Percentiles rank a stretch among this genome's conserved stretches.
Conservation (phyloP, 2,888 invertebrate species). For the Eristalis arbustorum region DNA sequence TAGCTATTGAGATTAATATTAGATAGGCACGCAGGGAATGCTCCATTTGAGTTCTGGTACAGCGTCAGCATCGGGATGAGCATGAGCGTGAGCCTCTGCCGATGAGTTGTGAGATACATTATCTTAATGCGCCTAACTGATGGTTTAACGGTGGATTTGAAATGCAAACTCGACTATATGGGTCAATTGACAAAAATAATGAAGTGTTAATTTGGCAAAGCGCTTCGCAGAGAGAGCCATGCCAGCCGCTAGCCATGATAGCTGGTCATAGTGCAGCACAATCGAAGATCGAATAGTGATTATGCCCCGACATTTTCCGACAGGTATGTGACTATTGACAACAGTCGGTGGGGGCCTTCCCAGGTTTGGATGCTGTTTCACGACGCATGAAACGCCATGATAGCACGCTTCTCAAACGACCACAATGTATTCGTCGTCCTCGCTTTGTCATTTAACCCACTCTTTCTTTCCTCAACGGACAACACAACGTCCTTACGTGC, state of each 20-base stretch:
- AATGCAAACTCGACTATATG: constrained; percentile 50
- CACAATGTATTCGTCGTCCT: too few species aligned
- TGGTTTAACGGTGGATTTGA: constrained; percentile 60
- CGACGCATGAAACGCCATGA: too few species aligned
- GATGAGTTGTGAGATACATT: constrained; percentile 35
- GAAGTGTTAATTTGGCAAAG: constrained; percentile 53
- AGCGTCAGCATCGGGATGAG: background rate
- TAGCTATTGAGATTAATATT: constrained; percentile 70
- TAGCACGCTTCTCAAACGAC: too few species aligned
- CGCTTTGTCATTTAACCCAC: too few species aligned
- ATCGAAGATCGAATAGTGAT: background rate
- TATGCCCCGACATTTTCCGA: background rate
- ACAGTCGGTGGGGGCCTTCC: background rate
- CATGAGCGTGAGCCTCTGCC: background rate
- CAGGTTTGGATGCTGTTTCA: background rate
- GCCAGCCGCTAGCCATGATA: background rate
- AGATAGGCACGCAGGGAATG: constrained; percentile 61
- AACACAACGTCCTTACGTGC: background rate
- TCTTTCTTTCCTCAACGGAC: too few species aligned
- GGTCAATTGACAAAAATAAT: constrained; percentile 67
- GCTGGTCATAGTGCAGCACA: background rate
- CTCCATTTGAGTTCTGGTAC: constrained; percentile 43
- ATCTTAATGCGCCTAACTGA: constrained; percentile 61
- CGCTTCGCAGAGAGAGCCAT: background rate
- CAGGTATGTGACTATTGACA: background rate